These are phyloP conservation scores for Lithophane semibrunnea DNA, from an alignment of 2,888 invertebrate genomes.

Conservation along the genomic window DNA sequence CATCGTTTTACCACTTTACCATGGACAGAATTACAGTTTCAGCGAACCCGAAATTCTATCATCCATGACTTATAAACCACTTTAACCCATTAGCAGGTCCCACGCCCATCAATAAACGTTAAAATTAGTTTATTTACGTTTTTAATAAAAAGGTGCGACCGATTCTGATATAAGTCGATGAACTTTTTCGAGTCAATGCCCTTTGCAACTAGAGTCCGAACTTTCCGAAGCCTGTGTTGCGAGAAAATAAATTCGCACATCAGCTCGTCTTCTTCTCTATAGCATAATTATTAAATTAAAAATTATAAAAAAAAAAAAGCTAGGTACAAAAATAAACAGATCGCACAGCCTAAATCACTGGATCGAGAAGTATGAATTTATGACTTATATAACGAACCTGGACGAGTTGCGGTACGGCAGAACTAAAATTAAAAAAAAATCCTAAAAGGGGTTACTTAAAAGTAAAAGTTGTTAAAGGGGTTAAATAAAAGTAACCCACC, in stretches of 20 bases:
- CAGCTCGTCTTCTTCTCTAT: neutral
- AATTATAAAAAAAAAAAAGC: neutral
- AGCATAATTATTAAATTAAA: neutral
- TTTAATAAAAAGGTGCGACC: constrained; percentile 28
- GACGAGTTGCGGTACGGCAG: too few relatives aligned
- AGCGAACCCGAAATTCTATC: neutral
- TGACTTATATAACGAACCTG: too few relatives aligned
- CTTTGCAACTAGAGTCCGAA: neutral
- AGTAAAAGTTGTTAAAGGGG: too few relatives aligned
- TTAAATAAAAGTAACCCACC: too few relatives aligned
- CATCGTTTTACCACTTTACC: neutral
- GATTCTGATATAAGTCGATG: constrained; percentile 24
- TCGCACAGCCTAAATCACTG: neutral
- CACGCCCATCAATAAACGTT: constrained; percentile 38
- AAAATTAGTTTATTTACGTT: constrained; percentile 27
- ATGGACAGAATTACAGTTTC: neutral
- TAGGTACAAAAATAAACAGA: too few relatives aligned
- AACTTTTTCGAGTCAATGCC: constrained; percentile 46
- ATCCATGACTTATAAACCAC: neutral
- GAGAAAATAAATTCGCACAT: neutral
- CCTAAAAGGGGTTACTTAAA: too few relatives aligned
- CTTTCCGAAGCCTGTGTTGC: neutral
- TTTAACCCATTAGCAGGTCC: constrained; percentile 18
- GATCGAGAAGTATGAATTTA: too few relatives aligned
- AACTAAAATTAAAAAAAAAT: too few relatives aligned